phyloP scores from a whole-genome alignment of 2,888 invertebrate species.

The Amphipyra berbera region DNA sequence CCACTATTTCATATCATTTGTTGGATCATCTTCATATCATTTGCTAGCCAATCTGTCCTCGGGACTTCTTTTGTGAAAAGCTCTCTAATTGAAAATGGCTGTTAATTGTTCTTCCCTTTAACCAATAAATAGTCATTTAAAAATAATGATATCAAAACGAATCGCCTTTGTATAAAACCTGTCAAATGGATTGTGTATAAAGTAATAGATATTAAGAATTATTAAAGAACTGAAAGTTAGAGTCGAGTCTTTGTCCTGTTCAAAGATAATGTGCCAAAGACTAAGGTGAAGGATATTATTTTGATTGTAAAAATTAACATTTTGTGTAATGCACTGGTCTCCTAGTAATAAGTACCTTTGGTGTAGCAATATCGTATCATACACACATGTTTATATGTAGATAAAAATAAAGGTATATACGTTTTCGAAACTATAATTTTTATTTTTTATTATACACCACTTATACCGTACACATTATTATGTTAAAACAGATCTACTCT shows the following conservation, averaged over 20 bases:
- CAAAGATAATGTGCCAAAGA: slow-evolving; percentile 90
- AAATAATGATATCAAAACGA: slow-evolving; percentile 16
- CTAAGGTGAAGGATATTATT: slow-evolving; percentile 78
- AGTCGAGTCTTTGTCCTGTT: slow-evolving; percentile 86
- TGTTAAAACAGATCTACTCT: too few relatives aligned
- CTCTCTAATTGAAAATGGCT: too few relatives aligned
- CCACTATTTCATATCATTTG: too few relatives aligned
- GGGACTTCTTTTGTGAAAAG: too few relatives aligned
- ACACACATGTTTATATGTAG: slow-evolving; percentile 88
- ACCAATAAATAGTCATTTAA: too few relatives aligned
- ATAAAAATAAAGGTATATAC: slow-evolving; percentile 86
- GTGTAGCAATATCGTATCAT: slow-evolving; percentile 84
- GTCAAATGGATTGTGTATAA: slow-evolving; percentile 69
- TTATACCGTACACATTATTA: too few relatives aligned
- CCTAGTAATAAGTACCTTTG: slow-evolving; percentile 77
- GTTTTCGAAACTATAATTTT: slow-evolving; percentile 71
- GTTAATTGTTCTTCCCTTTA: too few relatives aligned
- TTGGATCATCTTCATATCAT: too few relatives aligned
- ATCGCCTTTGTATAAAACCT: slow-evolving; percentile 52
- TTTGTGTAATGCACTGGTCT: slow-evolving; percentile 87
- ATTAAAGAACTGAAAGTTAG: slow-evolving; percentile 81
- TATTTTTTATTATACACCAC: slow-evolving; percentile 34
- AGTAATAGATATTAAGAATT: slow-evolving; percentile 69
- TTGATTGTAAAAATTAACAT: slow-evolving; percentile 74
- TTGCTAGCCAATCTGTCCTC: too few relatives aligned